Evolutionary conservation across 2,888 invertebrate genomes (phyloP), one percentile per base, ranked within the genome.

Genomic region (Phortica okadai): DNA sequence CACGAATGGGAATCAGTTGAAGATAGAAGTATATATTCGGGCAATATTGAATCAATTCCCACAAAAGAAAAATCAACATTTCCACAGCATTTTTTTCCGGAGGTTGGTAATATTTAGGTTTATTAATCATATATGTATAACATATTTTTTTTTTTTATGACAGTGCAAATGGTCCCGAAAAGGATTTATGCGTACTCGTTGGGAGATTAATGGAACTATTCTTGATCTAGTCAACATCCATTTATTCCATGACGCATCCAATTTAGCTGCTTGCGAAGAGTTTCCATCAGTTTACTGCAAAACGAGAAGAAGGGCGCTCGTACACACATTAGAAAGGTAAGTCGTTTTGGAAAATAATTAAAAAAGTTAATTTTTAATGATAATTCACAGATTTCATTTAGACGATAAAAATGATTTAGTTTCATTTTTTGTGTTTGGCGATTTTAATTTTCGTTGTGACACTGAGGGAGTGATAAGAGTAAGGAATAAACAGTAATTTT

Each of bases 181-280:
- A 91, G 98, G 99, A 0, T 98, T 97, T 91, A 93, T 98, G 85
- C 94, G 98, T 81, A 98, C 98, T 11, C 94, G 98, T 85, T 99
- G 98, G 98, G 95, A 94, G 89, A 92, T 99, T 74, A 94, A 95
- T 85, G 96, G 96, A 83, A 96, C 96, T 6, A 94, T 96, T 69
- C 94, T 98, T 89, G 98, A 99, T 93, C 94, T 99, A 90, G 95
- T 99, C 89, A 99, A 99, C 92, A 98, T 99, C 89, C 99, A 99
- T 92, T 93, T 99, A 82, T 99, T 99, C 92, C 99, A 99, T 91
- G 99, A 99, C 93, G 98, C 98, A 25, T 98, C 97, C 75, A 99
- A 99, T 92, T 94, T 99, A 88, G 93, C 97, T 78, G 97, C 99
- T 42, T 95, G 97, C 94, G 96, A 98, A 92, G 93, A 95, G 91